Evolutionary conservation across 2,797 vertebrate genomes (phyloP), one percentile per base, ranked within the genome.

Genomic region (Morelia viridis): DNA sequence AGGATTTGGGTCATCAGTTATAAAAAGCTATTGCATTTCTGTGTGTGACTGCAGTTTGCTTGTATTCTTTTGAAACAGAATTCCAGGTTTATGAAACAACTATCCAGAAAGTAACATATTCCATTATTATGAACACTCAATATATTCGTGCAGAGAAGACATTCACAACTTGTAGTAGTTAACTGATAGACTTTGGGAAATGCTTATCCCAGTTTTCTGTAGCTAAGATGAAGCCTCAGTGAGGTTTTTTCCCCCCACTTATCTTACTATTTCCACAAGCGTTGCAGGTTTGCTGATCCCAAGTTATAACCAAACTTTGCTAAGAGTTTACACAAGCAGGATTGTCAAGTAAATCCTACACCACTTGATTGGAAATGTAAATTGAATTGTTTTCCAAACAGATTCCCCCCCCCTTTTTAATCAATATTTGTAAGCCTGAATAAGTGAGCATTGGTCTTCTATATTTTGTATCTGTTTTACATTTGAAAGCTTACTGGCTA

Each of bases 321-420:
- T 61, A 60, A 5, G 60, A 91, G 85, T 65, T 95, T 88, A 31
- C 60, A 80, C 94, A 46, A 56, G 19, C 28, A 35, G 91, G 88
- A 89, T 86, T 92, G 56, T 94, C 87, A 50, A 31, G 65, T 88
- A 26, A n/a, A 87, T n/a, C 57, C 88, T 92, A 89, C 89, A 85
- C 90, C 35, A 53, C 93, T 94, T 94, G 35, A 89, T 53, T 93
- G 93, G 87, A 96, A 95, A 92, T 31, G 8, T 95, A 80, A 94
- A 53, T n/a, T 94, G 88, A 93, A 93, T 91, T 92, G 68, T 94
- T 96, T 94, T 94, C 89, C 92, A 26, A 1, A 7, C 91, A 91
- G 85, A 35, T 95, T 92, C 90, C 91, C 4, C 85, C 93, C 93
- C 85, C 68, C 90, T 89, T 4, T 86, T 94, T 93, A 93, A 95